These are phyloP conservation scores for Tetraodon nigroviridis DNA, from an alignment of 2,113 vertebrate species.

Conservation along the genomic window DNA sequence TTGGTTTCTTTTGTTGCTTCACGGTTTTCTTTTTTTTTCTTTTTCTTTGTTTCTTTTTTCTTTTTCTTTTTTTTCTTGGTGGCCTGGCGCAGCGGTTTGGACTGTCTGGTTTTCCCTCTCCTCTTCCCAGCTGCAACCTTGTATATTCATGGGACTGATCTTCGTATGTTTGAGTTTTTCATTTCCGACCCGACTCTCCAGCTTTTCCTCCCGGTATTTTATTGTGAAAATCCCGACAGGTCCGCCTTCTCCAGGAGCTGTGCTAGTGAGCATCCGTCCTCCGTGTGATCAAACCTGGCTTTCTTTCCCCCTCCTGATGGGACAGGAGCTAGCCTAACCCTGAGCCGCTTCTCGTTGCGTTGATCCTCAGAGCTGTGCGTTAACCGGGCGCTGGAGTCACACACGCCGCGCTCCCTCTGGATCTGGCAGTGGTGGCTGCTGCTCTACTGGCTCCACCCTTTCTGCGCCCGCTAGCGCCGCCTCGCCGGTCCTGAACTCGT, in stretches of 20 bases:
- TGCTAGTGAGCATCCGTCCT: conserved; percentile 54
- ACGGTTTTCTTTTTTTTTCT: conserved; percentile 29
- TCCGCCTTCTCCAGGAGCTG: conserved; percentile 13
- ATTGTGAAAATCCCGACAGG: neutral
- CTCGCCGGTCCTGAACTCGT: too few relatives aligned
- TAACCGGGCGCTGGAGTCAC: conserved; percentile 31
- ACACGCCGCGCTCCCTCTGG: conserved; percentile 24
- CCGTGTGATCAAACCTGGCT: conserved; percentile 13
- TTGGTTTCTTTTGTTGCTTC: conserved; percentile 50
- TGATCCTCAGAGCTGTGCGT: neutral
- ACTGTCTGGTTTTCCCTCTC: conserved; percentile 40
- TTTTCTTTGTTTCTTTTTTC: conserved; percentile 21
- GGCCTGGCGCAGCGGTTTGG: conserved; percentile 76
- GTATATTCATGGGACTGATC: conserved; percentile 2
- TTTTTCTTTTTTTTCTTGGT: conserved; percentile 37
- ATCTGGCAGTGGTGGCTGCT: conserved; percentile 3
- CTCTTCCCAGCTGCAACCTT: conserved; percentile 12
- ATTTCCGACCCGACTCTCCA: conserved; percentile 4
- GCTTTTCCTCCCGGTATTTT: neutral
- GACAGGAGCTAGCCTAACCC: neutral
- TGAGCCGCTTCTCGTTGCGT: neutral
- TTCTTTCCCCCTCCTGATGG: neutral
- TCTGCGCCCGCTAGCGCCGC: neutral
- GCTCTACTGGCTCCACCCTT: conserved; percentile 10
- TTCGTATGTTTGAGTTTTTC: conserved; percentile 12